Percentiles rank a stretch among this genome's conserved stretches.
phyloP scores from a whole-genome alignment of 2,113 vertebrate species.

The Meleagris gallopavo region DNA sequence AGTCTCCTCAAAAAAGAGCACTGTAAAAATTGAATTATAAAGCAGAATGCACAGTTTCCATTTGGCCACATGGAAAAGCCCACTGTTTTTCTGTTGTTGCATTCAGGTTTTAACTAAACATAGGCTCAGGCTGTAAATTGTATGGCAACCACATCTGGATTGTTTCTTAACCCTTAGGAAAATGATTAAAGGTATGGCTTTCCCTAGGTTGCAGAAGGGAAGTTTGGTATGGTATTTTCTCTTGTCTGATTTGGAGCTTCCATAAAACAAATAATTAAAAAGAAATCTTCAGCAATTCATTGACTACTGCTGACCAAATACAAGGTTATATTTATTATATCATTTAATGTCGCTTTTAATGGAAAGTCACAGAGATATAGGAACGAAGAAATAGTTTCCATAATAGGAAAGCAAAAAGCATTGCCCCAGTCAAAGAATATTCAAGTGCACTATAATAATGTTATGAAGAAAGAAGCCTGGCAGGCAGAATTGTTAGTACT shows the following conservation, averaged over 20 bases:
- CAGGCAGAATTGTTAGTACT: slow-evolving; percentile 21
- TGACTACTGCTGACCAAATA: slow-evolving; percentile 15
- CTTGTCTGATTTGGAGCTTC: not conserved
- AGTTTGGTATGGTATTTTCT: not conserved
- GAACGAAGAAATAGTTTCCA: slow-evolving; percentile 33
- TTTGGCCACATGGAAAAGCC: slow-evolving; percentile 41
- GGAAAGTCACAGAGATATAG: slow-evolving; percentile 41
- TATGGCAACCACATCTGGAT: not conserved
- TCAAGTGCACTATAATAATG: slow-evolving; percentile 32
- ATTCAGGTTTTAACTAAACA: slow-evolving; percentile 62
- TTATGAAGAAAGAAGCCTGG: slow-evolving; percentile 34
- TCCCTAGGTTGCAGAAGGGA: not conserved
- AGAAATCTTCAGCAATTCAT: not conserved
- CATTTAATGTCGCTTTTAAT: slow-evolving; percentile 19
- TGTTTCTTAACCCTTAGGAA: not conserved
- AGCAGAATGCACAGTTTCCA: slow-evolving; percentile 25
- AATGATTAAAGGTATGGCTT: not conserved
- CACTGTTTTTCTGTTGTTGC: slow-evolving; percentile 27
- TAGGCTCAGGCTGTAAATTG: slow-evolving; percentile 14
- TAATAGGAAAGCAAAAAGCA: not conserved
- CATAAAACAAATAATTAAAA: not conserved
- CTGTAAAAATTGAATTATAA: slow-evolving; percentile 49
- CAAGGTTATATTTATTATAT: not conserved
- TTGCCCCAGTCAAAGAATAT: slow-evolving; percentile 23
- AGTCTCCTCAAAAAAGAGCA: slow-evolving; percentile 40